These are phyloP conservation scores for Xiphorhynchus erythropygius DNA, from an alignment of 2,797 vertebrate genomes.

Conservation along the genomic window DNA sequence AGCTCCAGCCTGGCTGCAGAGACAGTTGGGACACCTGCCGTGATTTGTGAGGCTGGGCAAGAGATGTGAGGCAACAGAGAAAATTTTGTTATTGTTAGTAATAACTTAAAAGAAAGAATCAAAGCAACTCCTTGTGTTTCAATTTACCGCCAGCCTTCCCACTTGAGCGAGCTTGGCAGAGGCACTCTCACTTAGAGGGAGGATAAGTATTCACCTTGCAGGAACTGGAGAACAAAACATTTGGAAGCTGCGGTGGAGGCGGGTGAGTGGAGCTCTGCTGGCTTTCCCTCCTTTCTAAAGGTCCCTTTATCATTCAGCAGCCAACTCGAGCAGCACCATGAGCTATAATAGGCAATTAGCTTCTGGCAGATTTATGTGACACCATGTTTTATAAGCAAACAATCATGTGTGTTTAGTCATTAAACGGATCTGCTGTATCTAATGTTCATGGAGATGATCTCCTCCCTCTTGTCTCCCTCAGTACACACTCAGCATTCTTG, in stretches of 20 bases:
- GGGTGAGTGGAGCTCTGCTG: accelerated
- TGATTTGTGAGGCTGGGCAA: not conserved
- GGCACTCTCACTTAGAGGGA: not conserved
- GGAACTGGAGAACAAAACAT: not conserved
- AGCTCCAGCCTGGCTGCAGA: not conserved
- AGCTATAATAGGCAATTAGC: slow-evolving; percentile 61
- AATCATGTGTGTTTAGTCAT: slow-evolving; percentile 47
- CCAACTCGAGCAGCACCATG: not conserved
- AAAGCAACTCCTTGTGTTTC: not conserved
- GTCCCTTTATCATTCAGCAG: slow-evolving; percentile 32
- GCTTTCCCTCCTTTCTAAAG: not conserved
- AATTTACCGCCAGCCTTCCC: not conserved
- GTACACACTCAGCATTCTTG: not conserved
- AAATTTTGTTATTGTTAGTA: not conserved
- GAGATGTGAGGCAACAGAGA: not conserved
- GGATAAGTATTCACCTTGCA: not conserved
- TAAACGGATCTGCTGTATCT: slow-evolving; percentile 4
- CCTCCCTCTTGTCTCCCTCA: accelerated
- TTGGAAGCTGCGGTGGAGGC: not conserved
- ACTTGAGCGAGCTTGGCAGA: not conserved
- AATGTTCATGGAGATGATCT: accelerated
- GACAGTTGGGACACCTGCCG: accelerated
- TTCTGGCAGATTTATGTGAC: slow-evolving; percentile 50
- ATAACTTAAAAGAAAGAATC: not conserved
- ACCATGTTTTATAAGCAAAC: slow-evolving; percentile 33